Evolutionary conservation across 2,888 invertebrate genomes (phyloP), one percentile per base, ranked within the genome.

Genomic region (Erebia ligea): DNA sequence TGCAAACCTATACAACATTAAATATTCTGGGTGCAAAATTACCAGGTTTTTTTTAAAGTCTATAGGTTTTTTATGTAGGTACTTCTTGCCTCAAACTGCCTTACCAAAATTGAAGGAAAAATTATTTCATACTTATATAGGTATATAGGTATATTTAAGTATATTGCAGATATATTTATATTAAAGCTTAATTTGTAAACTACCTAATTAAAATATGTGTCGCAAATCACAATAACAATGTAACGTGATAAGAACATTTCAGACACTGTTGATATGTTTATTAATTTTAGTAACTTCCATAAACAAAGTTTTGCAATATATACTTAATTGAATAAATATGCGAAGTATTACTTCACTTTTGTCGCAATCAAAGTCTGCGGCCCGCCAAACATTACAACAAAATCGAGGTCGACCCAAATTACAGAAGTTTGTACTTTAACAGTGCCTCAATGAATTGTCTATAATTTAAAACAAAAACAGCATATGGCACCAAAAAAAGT

Each of bases 391-490:
- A 67, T 71, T 73, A 71, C 70, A 75, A 66, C 66, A 72, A 73
- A 67, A 80, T 78, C 76, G 78, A 77, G 79, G 80, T 80, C 78
- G 80, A 68, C 67, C 71, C 73, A 71, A 74, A 71, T 75, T 76
- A 69, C 59, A 73, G 34, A 75, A 71, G 61, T 62, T 59, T 50
- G 9, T 58, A 69, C 66, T 61, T 56, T 45, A 59, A 68, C 52
- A 40, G 67, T 54, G 6, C 52, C 17, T 50, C 42, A 52, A 71
- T 10, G 45, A 10, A 57, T 6, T 34, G 45, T 25, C 50, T 21
- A n/a, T 45, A 59, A 57, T 40, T 42, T 34, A 34, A 34, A 1
- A 34, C 50, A n/a, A 69, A 69, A 67, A 64, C 25, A 13, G 34
- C 21, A 40, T 9, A 13, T 57, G 19, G 0, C 19, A 15, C 10